Evolutionary conservation across 2,888 invertebrate genomes (phyloP), one percentile per base, ranked within the genome.

Genomic region (Eugnorisma glareosa): DNA sequence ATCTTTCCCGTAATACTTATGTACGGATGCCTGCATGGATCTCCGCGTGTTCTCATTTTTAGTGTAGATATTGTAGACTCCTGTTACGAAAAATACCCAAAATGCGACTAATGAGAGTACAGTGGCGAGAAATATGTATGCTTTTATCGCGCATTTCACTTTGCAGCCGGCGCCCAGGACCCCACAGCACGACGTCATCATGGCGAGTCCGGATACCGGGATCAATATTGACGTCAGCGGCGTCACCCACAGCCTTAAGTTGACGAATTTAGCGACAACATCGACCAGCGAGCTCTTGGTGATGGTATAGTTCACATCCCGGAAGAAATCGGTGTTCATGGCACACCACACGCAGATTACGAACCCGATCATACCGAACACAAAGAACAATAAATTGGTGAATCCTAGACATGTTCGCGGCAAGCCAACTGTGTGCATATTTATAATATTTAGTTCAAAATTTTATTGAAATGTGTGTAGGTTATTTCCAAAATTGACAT

Each of bases 351-450:
- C 76, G 77, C 96, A 95, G 61, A 95, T 91, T 0, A 90, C 86
- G 43, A 92, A 92, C 5, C 91, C 89, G 0, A 95, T 61, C 8
- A 93, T 73, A 4, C 95, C 93, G 1, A 93, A 59, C 24, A 94
- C 73, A 73, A 96, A 94, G 85, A 94, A 94, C 10, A 94, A 67
- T 31, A 95, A 87, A 74, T 96, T 96, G 37, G 94, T 95, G 83
- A 94, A 95, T 1, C 96, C 95, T 24, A 96, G 90, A 87, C 96
- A 96, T 61, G 96, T 95, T 18, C 96, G 92, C 8, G 96, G 96
- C 57, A 96, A 89, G 10, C 93, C 92, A 35, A 94, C 83, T 72
- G 96, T 91, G 69, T 96, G 96, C 96, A 96, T 96, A 91, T 86
- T 91, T 77, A 24, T 74, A 5, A 61, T 76, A 15, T 74, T 73